Evolutionary conservation across 2,113 vertebrate species (phyloP), one percentile per base, ranked within the genome.

Genomic region (Pica pica): DNA sequence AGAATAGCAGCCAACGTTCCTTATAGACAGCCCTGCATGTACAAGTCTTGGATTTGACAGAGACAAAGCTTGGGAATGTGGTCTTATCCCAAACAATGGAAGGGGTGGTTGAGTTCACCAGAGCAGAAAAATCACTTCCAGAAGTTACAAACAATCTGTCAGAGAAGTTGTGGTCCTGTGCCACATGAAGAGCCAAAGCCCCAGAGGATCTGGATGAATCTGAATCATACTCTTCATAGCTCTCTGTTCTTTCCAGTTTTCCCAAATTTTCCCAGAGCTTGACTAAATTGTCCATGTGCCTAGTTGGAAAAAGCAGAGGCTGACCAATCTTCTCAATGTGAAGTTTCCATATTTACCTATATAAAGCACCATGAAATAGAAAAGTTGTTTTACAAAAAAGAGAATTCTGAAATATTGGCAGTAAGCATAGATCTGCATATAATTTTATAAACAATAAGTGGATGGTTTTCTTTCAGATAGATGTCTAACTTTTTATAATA

Each of bases 121-220:
- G 47, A 81, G 49, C 18, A 92, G 49, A 69, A 84, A 84, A 84
- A 60, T 39, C 16, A 52, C 16, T 69, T 73, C 47, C 46, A n/a
- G 35, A 64, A 59, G 19, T 78, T 61, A 61, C 11, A 39, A 92
- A 74, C 9, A 55, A 23, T 73, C 41, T 64, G 50, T 24, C 55
- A 70, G 78, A 82, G 39, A 67, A 79, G n/a, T 2, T 82, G 46
- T 53, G 27, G 46, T 39, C 39, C 16, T 61, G 31, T 27, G 47
- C 46, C 65, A 52, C n/a, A 22, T 3, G 13, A 61, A 78, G 60
- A 74, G 18, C 35, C 37, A 35, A 87, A 86, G n/a, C 39, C 64
- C 31, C 57, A 53, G 21, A 74, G 98, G 98, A 91, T 98, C 98
- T 33, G 98, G 97, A 59, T 96, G 98, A 89, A 98, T 97, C 39